Evolutionary conservation across 2,888 invertebrate species (phyloP).

Genomic region (Mythimna vitellina): DNA sequence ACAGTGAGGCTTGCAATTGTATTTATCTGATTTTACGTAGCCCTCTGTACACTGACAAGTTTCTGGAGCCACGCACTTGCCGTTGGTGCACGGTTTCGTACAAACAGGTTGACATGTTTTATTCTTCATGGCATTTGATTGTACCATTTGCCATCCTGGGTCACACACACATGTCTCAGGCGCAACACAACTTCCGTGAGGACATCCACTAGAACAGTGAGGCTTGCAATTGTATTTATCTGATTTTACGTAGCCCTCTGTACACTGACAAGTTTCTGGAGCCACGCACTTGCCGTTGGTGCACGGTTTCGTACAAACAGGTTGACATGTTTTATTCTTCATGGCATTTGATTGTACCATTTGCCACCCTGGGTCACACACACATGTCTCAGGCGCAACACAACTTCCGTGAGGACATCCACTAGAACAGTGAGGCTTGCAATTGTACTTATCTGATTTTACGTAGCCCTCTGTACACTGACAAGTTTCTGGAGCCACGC

Average conservation of each 20-base stretch:
- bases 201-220: constrained; percentile 39
- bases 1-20: constrained; percentile 39
- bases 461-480: constrained; percentile 29
- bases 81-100: constrained; percentile 19
- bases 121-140: background rate
- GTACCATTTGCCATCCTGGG: constrained; percentile 26
- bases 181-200: constrained; percentile 39
- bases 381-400: constrained; percentile 38
- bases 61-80: constrained; percentile 36
- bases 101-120: constrained; percentile 44
- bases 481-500: constrained; percentile 45
- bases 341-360: background rate
- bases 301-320: constrained; percentile 33
- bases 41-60: constrained; percentile 32
- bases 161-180: constrained; percentile 44
- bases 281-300: constrained; percentile 25
- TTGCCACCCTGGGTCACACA: background rate
- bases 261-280: constrained; percentile 36
- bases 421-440: constrained; percentile 39
- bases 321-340: no score
- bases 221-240: constrained; percentile 30
- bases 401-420: constrained; percentile 43
- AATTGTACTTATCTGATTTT: background rate
- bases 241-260: constrained; percentile 14
- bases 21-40: background rate